Evolutionary conservation across 2,888 invertebrate genomes (phyloP), one percentile per base, ranked within the genome.

Genomic region (Mycalesis mineus): DNA sequence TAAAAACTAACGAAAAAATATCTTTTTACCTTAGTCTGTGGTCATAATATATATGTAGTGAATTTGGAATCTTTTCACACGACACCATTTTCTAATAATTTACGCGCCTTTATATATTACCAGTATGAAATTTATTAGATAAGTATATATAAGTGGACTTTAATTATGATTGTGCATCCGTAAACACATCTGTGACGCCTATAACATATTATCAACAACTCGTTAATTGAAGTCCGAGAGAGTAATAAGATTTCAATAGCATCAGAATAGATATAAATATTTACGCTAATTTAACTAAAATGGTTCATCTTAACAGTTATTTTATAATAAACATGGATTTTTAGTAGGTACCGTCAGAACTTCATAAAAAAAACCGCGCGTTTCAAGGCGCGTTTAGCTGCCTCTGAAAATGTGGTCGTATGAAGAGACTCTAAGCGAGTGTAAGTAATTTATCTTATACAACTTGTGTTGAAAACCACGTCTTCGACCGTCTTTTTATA

Each of bases 401-500:
- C 33, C 33, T n/a, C 1, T 33, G 33, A 7, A 33, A 33, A 33
- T 33, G 7, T 36, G 4, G 36, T 36, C 11, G 36, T 36, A 11
- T 36, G 36, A 11, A 36, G 36, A 36, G 36, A 11, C 11, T 36
- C 36, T 36, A 36, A 36, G 36, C 36, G 11, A 11, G 36, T 36
- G 36, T 36, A 11, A 9, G 11, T 11, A 36, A 9, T 11, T 36
- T 5, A 22, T 5, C 22, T 22, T 22, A 22, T 22, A 22, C 22
- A 31, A n/a, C 14, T 31, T 42, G 40, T 45, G 17, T 36, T 39
- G 47, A 51, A 41, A 61, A 69, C 62, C 67, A 72, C 75, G 73
- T 79, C 78, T 75, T 76, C 70, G 74, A 74, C 74, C 72, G 68
- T 70, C 31, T 17, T 47, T 45, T 72, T 60, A 22, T 22, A 22